phyloP scores from a whole-genome alignment of 2,797 vertebrate species.

The Gobionotothen gibberifrons region DNA sequence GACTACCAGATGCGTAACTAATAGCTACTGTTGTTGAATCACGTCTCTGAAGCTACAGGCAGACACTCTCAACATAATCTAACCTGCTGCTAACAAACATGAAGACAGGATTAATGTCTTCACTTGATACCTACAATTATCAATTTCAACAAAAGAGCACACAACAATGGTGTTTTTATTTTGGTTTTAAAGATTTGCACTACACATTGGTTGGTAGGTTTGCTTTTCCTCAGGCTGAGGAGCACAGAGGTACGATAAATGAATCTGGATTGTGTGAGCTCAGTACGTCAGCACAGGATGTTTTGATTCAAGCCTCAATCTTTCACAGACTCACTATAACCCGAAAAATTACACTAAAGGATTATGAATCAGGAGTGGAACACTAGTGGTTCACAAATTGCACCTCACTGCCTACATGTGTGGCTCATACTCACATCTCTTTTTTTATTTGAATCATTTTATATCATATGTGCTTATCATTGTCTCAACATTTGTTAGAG shows the following conservation, averaged over 20 bases:
- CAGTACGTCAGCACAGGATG: not conserved
- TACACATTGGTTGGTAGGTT: not conserved
- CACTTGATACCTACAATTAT: constrained; percentile 5
- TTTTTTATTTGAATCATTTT: not conserved
- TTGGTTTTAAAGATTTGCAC: not conserved
- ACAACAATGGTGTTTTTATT: not conserved
- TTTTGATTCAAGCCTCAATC: not conserved
- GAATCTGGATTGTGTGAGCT: not conserved
- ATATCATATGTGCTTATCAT: not conserved
- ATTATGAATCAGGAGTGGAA: constrained; percentile 6
- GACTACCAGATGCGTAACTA: constrained; percentile 33
- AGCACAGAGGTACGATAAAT: constrained; percentile 2
- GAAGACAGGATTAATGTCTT: constrained; percentile 3
- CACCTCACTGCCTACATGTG: not conserved
- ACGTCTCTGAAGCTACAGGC: constrained; percentile 15
- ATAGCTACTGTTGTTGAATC: constrained; percentile 30
- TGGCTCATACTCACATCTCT: not conserved
- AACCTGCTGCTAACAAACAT: constrained; percentile 16
- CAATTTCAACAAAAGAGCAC: constrained; percentile 1
- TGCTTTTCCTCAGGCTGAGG: not conserved
- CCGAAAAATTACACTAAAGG: not conserved
- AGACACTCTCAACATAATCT: constrained; percentile 17
- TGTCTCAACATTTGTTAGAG: not conserved
- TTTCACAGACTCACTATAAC: constrained; percentile 11
- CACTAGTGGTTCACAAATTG: not conserved